Percentiles rank a stretch among this genome's conserved stretches.
These are phyloP conservation scores for Cephus cinctus DNA, from an alignment of 1,140 invertebrate species.

Conservation along the genomic window DNA sequence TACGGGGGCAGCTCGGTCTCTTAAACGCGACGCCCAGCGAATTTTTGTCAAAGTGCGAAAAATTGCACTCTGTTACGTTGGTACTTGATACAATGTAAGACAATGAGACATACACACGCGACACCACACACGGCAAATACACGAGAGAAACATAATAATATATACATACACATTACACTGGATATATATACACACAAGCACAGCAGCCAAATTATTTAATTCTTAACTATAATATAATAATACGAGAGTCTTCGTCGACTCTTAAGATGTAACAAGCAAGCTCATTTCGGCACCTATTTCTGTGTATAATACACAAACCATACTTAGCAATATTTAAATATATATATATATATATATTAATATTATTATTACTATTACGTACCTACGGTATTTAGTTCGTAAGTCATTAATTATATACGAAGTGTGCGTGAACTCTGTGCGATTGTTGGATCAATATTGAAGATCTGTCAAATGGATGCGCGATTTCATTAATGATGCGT, in stretches of 20 bases:
- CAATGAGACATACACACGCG: constrained; percentile 23
- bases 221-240: constrained; percentile 10
- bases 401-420: too few relatives aligned
- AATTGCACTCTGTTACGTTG: constrained; percentile 30
- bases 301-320: constrained; percentile 40
- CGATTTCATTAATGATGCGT: constrained; percentile 3
- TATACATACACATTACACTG: neutral
- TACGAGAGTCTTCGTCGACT: neutral
- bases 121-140: constrained; percentile 21
- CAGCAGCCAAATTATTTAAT: constrained; percentile 35
- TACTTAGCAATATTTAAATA: neutral
- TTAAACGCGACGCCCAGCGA: constrained; percentile 29
- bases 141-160: constrained; percentile 21
- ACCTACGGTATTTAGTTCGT: too few relatives aligned
- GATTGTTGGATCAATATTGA: neutral
- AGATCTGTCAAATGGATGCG: neutral
- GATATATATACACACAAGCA: too few relatives aligned
- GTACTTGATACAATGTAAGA: too few relatives aligned
- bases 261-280: constrained; percentile 18
- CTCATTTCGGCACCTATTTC: constrained; percentile 51
- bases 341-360: constrained; percentile 2
- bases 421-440: neutral
- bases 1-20: constrained; percentile 18
- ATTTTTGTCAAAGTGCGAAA: constrained; percentile 34
- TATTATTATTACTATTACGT: constrained; percentile 6